Conservation (phyloP, 2,113 vertebrate genomes). For the Pholis gunnellus region DNA sequence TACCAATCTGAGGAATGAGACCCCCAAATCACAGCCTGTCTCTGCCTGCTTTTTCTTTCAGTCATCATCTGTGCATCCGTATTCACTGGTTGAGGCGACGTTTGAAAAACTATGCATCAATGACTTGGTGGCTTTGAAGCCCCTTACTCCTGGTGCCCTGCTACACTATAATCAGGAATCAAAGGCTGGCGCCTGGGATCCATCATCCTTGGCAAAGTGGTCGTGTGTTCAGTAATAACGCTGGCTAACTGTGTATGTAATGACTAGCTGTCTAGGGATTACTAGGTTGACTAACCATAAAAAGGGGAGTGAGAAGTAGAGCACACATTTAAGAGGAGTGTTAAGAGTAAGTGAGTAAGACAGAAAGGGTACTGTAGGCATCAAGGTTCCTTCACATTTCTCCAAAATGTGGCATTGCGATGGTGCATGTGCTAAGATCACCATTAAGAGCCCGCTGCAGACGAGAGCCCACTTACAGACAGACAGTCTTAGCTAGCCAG, state of each 20-base stretch:
- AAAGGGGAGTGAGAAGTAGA: constrained; percentile 43
- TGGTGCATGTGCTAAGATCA: constrained; percentile 66
- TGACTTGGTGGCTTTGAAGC: constrained; percentile 79
- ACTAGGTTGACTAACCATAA: constrained; percentile 59
- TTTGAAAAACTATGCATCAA: constrained; percentile 76
- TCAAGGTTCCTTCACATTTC: constrained; percentile 55
- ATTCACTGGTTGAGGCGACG: constrained; percentile 65
- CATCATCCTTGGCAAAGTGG: constrained; percentile 76
- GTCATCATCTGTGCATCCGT: constrained; percentile 66
- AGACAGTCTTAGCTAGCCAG: constrained; percentile 72
- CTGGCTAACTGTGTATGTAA: constrained; percentile 80
- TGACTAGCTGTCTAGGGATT: constrained; percentile 81
- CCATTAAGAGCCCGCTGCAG: constrained; percentile 61
- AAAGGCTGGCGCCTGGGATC: constrained; percentile 79
- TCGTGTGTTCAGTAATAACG: constrained; percentile 76
- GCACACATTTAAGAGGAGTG: constrained; percentile 37
- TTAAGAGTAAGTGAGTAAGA: constrained; percentile 47
- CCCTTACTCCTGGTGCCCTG: constrained; percentile 55
- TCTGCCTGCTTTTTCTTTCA: constrained; percentile 24
- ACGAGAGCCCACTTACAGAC: constrained; percentile 68
- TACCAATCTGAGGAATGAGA: constrained; percentile 63
- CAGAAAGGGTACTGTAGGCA: constrained; percentile 25
- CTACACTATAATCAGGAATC: constrained; percentile 82
- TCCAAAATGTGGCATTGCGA: constrained; percentile 54
- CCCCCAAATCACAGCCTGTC: constrained; percentile 57